A percentile compares a stretch with the other conserved stretches of the same genome.
phyloP scores from a whole-genome alignment of 2,113 vertebrate species.

The Rhipidura dahli region DNA sequence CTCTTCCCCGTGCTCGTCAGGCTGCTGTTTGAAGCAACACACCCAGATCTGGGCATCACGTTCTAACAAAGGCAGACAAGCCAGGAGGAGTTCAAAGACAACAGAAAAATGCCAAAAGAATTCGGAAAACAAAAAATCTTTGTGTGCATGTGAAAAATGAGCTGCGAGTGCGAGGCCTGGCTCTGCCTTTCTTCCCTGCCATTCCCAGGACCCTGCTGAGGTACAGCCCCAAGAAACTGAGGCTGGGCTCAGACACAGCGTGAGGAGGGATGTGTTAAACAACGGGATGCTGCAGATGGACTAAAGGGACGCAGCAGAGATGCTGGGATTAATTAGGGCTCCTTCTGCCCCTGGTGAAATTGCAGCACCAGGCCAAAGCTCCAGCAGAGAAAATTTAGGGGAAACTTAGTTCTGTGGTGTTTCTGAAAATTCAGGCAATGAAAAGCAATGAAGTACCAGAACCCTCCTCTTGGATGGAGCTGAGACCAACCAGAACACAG shows the following conservation, averaged over 20 bases:
- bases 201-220: neutral
- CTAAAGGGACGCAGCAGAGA: neutral
- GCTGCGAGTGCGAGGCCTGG: accelerated
- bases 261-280: neutral
- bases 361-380: neutral
- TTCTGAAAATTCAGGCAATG: neutral
- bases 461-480: neutral
- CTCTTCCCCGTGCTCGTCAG: neutral
- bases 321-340: neutral
- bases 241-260: neutral
- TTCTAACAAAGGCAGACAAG: slow-evolving; percentile 38
- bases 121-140: neutral
- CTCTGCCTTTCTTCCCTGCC: neutral
- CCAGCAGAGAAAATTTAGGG: slow-evolving; percentile 1
- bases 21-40: slow-evolving; percentile 19
- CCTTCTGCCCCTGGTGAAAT: neutral
- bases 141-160: neutral
- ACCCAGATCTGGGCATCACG: slow-evolving; percentile 8
- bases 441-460: neutral
- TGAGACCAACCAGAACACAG: neutral
- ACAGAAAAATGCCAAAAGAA: neutral
- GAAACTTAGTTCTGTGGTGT: neutral
- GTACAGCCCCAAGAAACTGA: neutral
- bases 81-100: slow-evolving; percentile 22
- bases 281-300: neutral